Evolutionary conservation across 2,113 vertebrate genomes (phyloP), one percentile per base, ranked within the genome.

Genomic region (Lepus europaeus): DNA sequence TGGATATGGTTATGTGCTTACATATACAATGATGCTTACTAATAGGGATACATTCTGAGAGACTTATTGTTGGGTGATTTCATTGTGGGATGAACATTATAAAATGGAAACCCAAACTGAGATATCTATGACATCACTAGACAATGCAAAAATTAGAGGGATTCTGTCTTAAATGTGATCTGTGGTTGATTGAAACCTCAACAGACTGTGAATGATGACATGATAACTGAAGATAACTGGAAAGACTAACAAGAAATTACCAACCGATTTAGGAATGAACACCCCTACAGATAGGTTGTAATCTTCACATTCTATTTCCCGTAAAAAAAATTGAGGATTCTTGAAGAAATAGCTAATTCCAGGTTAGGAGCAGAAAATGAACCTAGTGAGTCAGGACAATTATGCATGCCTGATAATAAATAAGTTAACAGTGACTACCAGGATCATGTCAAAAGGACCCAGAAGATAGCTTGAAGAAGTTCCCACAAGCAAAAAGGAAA

Each of bases 281-380:
- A 92, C n/a, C 7, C 16, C 59, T 81, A n/a, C 29, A 7, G 13
- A 25, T 3, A 36, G 64, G 45, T 53, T 74, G 20, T n/a, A 10
- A 16, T 78, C 39, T 80, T 74, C 22, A 86, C 73, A 78, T 89
- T 74, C 39, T 87, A 36, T 70, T 93, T 94, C 51, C 77, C 39
- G 19, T 69, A 64, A 20, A 1, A 95, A 31, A 89, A 92, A 23
- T 45, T 13, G 94, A 69, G 51, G 13, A 8, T 76, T 94, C 59
- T 33, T 91, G 49, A 66, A 9, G 29, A 93, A 92, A 81, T 63
- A 3, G 8, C 19, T 92, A 84, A 79, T 84, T 80, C 8, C 78
- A 82, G 6, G 9, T 70, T 76, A 89, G 45, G 14, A 82, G 56
- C 27, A 81, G 20, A 17, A 92, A 82, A 81, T 7, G n/a, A 3